Conservation (phyloP, 2,888 invertebrate species). For the Limnephilus lunatus region DNA sequence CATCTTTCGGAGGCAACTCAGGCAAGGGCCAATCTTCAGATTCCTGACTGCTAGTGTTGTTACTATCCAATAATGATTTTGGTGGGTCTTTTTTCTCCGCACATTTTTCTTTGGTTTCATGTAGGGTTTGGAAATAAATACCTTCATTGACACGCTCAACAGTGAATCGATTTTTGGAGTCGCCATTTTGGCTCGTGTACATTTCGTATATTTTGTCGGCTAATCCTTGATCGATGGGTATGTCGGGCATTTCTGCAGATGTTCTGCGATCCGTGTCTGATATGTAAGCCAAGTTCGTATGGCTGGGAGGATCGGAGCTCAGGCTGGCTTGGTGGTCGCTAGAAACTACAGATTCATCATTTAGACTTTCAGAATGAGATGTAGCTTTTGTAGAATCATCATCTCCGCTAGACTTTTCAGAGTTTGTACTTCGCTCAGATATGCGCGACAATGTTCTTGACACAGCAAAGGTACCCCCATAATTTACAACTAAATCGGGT, state of each 20-base stretch:
- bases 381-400: constrained; percentile 92
- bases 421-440: constrained; percentile 92
- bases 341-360: constrained; percentile 89
- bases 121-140: constrained; percentile 62
- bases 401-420: constrained; percentile 91
- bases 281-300: constrained; percentile 85
- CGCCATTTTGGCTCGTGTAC: constrained; percentile 71
- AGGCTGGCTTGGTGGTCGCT: constrained; percentile 91
- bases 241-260: constrained; percentile 90
- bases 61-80: constrained; percentile 70
- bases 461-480: constrained; percentile 85
- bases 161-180: constrained; percentile 68
- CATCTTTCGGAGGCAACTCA: constrained; percentile 80
- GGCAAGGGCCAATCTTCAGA: constrained; percentile 88
- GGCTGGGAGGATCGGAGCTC: constrained; percentile 89
- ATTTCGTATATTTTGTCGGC: constrained; percentile 77
- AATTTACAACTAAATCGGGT: constrained; percentile 84
- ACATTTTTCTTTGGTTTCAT: constrained; percentile 60
- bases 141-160: constrained; percentile 64
- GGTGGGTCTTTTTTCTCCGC: constrained; percentile 50
- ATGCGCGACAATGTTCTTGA: constrained; percentile 90
- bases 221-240: constrained; percentile 84
- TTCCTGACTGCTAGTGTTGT: constrained; percentile 82
- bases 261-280: constrained; percentile 89
- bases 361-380: constrained; percentile 89